Percentiles rank a stretch among this genome's conserved stretches.
Conservation (phyloP, 2,113 vertebrate genomes). For the Micronycteris hirsuta region DNA sequence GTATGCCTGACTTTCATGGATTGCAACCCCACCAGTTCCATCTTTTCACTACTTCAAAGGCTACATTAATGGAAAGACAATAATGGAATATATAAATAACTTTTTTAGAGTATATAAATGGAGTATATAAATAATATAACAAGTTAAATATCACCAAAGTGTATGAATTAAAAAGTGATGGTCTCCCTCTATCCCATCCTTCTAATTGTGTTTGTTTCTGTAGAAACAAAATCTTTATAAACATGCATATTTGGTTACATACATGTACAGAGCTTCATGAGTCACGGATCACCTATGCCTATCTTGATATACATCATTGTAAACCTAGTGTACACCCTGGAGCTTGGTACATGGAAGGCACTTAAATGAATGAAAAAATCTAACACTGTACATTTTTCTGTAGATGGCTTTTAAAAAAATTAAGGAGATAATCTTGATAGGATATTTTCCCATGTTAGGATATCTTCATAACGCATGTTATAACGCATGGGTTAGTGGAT, state of each 20-base stretch:
- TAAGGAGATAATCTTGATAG: neutral
- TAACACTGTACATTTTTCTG: neutral
- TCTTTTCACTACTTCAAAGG: neutral
- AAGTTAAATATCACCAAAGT: neutral
- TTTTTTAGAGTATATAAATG: neutral
- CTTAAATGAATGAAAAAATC: neutral
- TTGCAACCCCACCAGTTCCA: neutral
- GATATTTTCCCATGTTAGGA: neutral
- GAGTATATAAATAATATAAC: neutral
- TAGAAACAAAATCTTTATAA: constrained; percentile 5
- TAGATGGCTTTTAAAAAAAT: neutral
- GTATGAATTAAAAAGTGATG: neutral
- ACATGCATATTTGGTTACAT: neutral
- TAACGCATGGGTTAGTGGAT: no score
- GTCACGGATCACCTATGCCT: neutral
- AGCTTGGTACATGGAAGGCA: neutral
- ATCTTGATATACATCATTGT: neutral
- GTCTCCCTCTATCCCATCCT: neutral
- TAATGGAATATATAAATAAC: neutral
- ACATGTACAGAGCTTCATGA: neutral
- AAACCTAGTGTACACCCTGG: neutral
- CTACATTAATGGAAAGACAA: neutral
- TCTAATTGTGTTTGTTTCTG: neutral
- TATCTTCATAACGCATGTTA: no score
- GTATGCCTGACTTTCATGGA: neutral